Conservation (phyloP, 2,113 vertebrate genomes). For the Rattus rattus region DNA sequence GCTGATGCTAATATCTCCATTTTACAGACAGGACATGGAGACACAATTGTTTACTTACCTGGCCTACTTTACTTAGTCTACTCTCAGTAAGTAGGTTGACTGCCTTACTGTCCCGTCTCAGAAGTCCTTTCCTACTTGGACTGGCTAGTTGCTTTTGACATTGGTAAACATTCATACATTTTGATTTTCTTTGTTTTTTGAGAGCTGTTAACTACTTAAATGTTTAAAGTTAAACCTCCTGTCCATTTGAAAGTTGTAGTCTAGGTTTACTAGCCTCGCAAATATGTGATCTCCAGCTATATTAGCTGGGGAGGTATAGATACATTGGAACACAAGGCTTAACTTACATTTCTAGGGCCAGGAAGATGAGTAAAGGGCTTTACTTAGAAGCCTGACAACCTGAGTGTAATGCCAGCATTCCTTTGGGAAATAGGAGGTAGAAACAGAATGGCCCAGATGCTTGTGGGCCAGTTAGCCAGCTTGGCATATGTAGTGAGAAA, state of each 20-base stretch:
- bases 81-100: background rate
- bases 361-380: background rate
- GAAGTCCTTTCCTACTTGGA: constrained; percentile 71
- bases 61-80: background rate
- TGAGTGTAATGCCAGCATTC: background rate
- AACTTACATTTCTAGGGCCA: background rate
- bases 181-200: background rate
- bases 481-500: background rate
- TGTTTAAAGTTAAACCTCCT: background rate
- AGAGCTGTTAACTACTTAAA: background rate
- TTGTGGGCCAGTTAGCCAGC: background rate
- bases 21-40: constrained; percentile 40
- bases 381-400: too few species aligned
- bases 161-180: background rate
- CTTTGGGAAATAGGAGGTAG: background rate
- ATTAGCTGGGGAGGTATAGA: background rate
- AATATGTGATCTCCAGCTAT: background rate
- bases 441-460: background rate
- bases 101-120: constrained; percentile 76
- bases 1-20: background rate
- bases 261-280: background rate
- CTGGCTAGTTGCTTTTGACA: background rate
- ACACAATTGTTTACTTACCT: background rate
- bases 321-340: background rate
- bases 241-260: background rate